A percentile compares a stretch with the other conserved stretches of the same genome.
These are phyloP conservation scores for Heterochromis multidens DNA, from an alignment of 2,113 vertebrate species.

Conservation along the genomic window DNA sequence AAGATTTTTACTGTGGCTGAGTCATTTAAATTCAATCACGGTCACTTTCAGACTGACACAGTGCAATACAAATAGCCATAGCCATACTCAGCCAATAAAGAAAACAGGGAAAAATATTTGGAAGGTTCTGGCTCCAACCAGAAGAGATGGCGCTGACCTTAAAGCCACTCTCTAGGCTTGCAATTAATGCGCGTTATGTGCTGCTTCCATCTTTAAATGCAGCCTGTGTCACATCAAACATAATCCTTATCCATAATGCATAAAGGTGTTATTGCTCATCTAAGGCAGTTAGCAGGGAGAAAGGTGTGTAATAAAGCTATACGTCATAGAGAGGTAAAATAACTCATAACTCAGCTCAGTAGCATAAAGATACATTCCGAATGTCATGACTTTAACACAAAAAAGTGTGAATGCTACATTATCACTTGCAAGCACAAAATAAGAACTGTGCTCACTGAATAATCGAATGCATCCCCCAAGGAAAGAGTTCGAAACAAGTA, in stretches of 20 bases:
- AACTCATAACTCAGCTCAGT: background rate
- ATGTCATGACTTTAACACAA: background rate
- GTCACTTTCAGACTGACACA: slow-evolving; percentile 9
- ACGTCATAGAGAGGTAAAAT: background rate
- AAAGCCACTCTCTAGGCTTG: background rate
- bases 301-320: background rate
- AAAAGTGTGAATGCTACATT: background rate
- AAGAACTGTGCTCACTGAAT: background rate
- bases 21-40: slow-evolving; percentile 23
- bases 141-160: background rate
- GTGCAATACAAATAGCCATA: slow-evolving; percentile 19
- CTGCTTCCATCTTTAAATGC: background rate
- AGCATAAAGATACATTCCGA: background rate
- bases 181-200: background rate
- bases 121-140: background rate
- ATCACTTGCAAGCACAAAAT: background rate
- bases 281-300: background rate
- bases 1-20: background rate
- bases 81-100: background rate
- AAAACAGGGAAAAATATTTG: background rate
- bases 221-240: background rate
- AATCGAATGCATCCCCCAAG: background rate
- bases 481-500: background rate
- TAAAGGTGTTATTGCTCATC: background rate
- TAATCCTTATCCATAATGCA: too few relatives aligned